Evolutionary conservation across 1,140 invertebrate species (phyloP).

Genomic region (Caenorhabditis remanei): DNA sequence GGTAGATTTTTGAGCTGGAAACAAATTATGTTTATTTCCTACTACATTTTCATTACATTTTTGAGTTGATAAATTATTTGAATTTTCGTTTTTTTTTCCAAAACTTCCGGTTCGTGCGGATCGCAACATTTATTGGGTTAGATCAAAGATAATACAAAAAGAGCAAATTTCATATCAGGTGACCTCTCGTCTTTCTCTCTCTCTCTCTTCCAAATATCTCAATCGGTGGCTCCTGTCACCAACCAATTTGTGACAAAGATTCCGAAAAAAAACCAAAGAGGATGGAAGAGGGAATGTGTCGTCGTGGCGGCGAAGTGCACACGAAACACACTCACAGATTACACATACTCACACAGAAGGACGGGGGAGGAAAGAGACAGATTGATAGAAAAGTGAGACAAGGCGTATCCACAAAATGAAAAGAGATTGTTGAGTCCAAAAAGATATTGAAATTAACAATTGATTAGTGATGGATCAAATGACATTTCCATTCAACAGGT

Average conservation of each 20-base stretch:
- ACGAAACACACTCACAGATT: slow-evolving; percentile 41
- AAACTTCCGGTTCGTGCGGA: background rate
- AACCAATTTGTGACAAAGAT: slow-evolving; percentile 53
- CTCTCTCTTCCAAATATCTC: background rate
- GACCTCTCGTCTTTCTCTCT: background rate
- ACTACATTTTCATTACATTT: too few relatives aligned
- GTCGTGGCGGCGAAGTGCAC: slow-evolving; percentile 52
- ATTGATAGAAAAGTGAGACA: background rate
- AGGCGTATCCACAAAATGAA: background rate
- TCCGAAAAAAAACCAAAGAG: slow-evolving; percentile 38
- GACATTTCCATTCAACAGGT: slow-evolving; percentile 22
- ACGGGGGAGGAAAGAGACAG: slow-evolving; percentile 50
- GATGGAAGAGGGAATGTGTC: slow-evolving; percentile 16
- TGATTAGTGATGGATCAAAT: background rate
- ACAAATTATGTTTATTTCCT: too few relatives aligned
- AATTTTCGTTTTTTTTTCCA: too few relatives aligned
- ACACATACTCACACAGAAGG: slow-evolving; percentile 26
- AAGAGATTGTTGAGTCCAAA: slow-evolving; percentile 19
- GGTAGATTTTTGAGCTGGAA: too few relatives aligned
- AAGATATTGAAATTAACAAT: slow-evolving; percentile 15
- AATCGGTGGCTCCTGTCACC: slow-evolving; percentile 2
- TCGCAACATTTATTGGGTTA: background rate
- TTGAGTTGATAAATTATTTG: too few relatives aligned
- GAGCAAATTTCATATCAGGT: slow-evolving; percentile 48
- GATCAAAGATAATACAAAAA: slow-evolving; percentile 45